phyloP scores from a whole-genome alignment of 2,888 invertebrate genomes.

The Pyrrhopygopsis socrates region DNA sequence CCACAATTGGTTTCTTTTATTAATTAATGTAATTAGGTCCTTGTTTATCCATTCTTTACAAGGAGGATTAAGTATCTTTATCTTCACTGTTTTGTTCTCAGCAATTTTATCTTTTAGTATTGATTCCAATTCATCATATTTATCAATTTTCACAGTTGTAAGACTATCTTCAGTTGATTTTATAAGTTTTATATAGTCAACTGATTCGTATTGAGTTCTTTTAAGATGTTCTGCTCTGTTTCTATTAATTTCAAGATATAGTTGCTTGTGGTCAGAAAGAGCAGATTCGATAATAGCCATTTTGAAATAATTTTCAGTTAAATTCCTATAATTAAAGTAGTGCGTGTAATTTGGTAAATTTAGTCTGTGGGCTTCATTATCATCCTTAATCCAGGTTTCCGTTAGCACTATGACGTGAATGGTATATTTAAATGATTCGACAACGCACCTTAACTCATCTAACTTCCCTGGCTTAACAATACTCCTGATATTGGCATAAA shows the following conservation, averaged over 20 bases:
- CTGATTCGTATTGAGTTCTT: too few species aligned
- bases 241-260: too few species aligned
- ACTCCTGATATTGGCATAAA: slow-evolving; percentile 5
- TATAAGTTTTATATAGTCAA: too few species aligned
- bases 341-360: slow-evolving; percentile 20
- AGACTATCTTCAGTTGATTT: too few species aligned
- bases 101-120: neutral
- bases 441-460: slow-evolving; percentile 32
- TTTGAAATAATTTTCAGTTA: too few species aligned
- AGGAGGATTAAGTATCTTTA: slow-evolving; percentile 44
- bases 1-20: slow-evolving; percentile 56
- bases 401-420: slow-evolving; percentile 24
- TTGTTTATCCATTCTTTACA: slow-evolving; percentile 70
- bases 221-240: too few species aligned
- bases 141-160: neutral
- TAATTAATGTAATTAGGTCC: slow-evolving; percentile 46
- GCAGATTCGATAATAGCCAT: too few species aligned
- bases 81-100: neutral
- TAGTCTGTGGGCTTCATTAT: neutral
- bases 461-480: slow-evolving; percentile 33
- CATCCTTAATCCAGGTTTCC: slow-evolving; percentile 45
- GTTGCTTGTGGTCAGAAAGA: too few species aligned
- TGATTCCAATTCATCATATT: neutral
- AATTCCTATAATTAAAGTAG: slow-evolving; percentile 17
- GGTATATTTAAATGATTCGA: neutral